A percentile compares a stretch with the other conserved stretches of the same genome.
These are phyloP conservation scores for Dryas iulia DNA, from an alignment of 1,140 invertebrate genomes.

Conservation along the genomic window DNA sequence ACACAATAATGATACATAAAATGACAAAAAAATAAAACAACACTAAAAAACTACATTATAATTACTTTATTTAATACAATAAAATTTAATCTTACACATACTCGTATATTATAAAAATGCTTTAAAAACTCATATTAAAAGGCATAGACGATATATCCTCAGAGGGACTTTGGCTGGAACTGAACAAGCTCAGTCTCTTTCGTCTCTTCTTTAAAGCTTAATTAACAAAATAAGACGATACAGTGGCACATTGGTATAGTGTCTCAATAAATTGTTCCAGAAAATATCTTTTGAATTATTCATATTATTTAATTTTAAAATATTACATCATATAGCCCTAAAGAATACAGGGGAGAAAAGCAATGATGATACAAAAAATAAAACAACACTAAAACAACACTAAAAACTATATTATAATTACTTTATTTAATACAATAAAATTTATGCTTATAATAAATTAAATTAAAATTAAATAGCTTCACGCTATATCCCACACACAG, in stretches of 20 bases:
- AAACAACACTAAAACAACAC: not conserved
- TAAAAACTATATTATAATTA: not conserved
- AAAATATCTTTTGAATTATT: no score
- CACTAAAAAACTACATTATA: not conserved
- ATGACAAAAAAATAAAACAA: not conserved
- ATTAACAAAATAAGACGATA: no score
- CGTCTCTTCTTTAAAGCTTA: slow-evolving; percentile 81
- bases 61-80: not conserved
- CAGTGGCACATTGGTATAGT: no score
- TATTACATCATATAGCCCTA: no score
- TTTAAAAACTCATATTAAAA: slow-evolving; percentile 68
- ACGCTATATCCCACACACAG: no score
- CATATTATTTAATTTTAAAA: no score
- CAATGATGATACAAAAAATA: not conserved
- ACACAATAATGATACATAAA: not conserved
- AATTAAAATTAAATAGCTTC: slow-evolving; percentile 71
- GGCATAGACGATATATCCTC: slow-evolving; percentile 66
- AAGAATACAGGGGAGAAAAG: no score
- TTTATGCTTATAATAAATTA: no score
- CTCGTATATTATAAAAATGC: no score
- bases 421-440: not conserved
- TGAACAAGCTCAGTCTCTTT: slow-evolving; percentile 82
- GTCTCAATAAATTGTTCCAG: no score
- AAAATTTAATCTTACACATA: no score
- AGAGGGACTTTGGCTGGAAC: slow-evolving; percentile 78